phyloP scores from a whole-genome alignment of 37 sponge, comb jelly and placozoan species.

The Oopsacas minuta region DNA sequence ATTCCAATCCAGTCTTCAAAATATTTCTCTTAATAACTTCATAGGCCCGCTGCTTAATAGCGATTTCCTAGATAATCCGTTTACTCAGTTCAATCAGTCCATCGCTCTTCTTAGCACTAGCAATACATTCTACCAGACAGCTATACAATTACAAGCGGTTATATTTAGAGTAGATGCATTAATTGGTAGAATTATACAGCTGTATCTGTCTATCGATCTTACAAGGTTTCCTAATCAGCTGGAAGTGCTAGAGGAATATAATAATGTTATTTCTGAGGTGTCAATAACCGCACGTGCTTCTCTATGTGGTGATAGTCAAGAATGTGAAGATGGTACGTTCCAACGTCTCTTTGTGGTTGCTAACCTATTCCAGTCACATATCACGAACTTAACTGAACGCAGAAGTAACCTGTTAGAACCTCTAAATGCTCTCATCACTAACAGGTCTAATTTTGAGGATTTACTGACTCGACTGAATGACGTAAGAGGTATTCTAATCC shows the following conservation, averaged over 20 bases:
- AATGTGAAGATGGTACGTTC: background rate
- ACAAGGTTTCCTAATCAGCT: background rate
- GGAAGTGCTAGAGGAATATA: background rate
- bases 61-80: background rate
- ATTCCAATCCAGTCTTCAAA: background rate
- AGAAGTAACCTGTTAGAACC: background rate
- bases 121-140: background rate
- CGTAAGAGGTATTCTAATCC: background rate
- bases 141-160: background rate
- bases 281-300: background rate
- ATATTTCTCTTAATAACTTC: background rate
- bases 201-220: background rate
- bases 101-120: background rate
- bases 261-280: background rate
- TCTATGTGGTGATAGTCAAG: background rate
- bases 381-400: background rate
- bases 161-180: background rate
- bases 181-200: background rate
- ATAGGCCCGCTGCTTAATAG: background rate
- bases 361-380: background rate
- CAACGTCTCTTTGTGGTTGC: background rate
- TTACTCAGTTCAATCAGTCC: background rate
- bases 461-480: background rate
- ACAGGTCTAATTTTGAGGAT: background rate
- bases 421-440: background rate